Evolutionary conservation across 1,140 invertebrate species (phyloP).

Genomic region (Belonocnema kinseyi): DNA sequence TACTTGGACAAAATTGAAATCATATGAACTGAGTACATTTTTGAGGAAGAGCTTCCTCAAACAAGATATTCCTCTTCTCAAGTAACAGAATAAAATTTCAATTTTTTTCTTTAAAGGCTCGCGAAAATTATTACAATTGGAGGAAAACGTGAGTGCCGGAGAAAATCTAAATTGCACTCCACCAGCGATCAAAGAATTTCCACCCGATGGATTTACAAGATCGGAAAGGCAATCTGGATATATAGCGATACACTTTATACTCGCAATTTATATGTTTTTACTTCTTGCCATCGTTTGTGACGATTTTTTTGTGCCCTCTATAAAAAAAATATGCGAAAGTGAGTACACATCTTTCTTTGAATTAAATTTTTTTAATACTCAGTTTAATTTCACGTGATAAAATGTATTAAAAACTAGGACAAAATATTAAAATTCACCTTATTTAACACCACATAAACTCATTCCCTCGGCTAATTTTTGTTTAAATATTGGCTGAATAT

Average conservation of each 20-base stretch:
- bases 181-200: constrained; percentile 77
- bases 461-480: no score
- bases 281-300: constrained; percentile 79
- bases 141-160: constrained; percentile 52
- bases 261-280: constrained; percentile 78
- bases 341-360: constrained; percentile 53
- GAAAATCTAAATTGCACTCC: constrained; percentile 71
- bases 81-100: not conserved
- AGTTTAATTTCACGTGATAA: no score
- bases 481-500: no score
- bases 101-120: constrained; percentile 49
- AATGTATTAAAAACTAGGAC: no score
- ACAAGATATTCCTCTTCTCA: no score
- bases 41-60: not conserved
- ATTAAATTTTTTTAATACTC: no score
- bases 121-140: constrained; percentile 64
- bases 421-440: not conserved
- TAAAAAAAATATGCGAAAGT: constrained; percentile 79
- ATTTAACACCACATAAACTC: no score
- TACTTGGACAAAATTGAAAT: no score
- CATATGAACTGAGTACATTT: not conserved
- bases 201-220: constrained; percentile 75
- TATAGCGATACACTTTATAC: constrained; percentile 76
- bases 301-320: constrained; percentile 79
- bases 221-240: constrained; percentile 72